These are phyloP conservation scores for Cyanistes caeruleus DNA, from an alignment of 2,113 vertebrate genomes.

Conservation along the genomic window DNA sequence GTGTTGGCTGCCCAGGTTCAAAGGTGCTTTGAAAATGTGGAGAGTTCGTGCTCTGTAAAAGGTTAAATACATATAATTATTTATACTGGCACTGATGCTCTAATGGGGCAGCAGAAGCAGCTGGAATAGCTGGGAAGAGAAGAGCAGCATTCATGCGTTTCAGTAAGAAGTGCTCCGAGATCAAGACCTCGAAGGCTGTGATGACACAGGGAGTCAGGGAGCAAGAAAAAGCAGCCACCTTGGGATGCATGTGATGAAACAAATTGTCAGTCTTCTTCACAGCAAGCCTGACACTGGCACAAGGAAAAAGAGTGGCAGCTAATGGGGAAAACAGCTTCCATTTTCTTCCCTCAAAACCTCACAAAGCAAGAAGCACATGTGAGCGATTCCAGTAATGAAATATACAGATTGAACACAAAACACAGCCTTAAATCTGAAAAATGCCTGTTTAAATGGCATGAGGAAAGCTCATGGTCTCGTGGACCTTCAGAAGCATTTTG, in stretches of 20 bases:
- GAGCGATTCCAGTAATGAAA: not conserved
- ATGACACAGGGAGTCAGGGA: not conserved
- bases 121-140: not conserved
- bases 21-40: not conserved
- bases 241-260: not conserved
- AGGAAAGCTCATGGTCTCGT: not conserved
- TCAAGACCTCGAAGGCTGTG: not conserved
- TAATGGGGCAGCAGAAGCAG: not conserved
- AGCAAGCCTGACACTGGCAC: not conserved
- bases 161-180: not conserved
- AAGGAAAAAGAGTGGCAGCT: not conserved
- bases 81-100: constrained; percentile 1
- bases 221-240: not conserved
- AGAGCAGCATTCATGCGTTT: not conserved
- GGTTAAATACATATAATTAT: constrained; percentile 23
- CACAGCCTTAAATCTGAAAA: not conserved
- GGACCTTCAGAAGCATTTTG: not conserved
- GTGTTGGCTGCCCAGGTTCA: not conserved
- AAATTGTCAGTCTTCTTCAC: not conserved
- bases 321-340: not conserved
- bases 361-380: not conserved
- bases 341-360: not conserved
- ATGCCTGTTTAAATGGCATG: not conserved
- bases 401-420: not conserved
- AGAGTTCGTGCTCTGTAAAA: not conserved